phyloP scores from a whole-genome alignment of 2,113 vertebrate species.

The Tragulus kanchil region DNA sequence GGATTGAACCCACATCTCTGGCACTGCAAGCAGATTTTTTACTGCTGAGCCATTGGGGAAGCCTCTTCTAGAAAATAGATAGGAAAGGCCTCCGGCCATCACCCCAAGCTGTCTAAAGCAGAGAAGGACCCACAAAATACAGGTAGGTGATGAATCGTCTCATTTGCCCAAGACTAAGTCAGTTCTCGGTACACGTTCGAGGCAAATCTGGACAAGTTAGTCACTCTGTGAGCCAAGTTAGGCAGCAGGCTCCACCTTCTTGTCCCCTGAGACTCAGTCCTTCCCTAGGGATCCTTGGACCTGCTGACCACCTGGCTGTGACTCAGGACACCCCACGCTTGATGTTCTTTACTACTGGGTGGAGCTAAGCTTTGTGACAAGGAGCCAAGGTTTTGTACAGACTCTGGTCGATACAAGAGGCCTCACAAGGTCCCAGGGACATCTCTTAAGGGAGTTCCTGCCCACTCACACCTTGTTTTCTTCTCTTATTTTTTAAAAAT shows the following conservation, averaged over 20 bases:
- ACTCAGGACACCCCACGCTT: not conserved
- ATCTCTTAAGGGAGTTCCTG: not conserved
- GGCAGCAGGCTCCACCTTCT: not conserved
- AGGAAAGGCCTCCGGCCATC: not conserved
- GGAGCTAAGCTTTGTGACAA: not conserved
- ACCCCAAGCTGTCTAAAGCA: not conserved
- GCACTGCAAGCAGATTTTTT: too few relatives aligned
- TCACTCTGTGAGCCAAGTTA: not conserved
- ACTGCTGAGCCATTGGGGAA: too few relatives aligned
- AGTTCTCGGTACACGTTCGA: not conserved
- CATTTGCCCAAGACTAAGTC: not conserved
- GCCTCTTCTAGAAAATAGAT: too few relatives aligned
- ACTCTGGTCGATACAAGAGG: not conserved
- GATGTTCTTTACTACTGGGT: not conserved
- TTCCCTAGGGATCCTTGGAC: not conserved
- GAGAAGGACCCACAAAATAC: not conserved
- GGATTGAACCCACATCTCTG: too few relatives aligned
- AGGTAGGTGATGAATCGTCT: not conserved
- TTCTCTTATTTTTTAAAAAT: not conserved
- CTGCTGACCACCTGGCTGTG: not conserved
- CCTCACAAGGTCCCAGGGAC: fast-evolving
- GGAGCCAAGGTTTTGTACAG: not conserved
- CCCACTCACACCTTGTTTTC: not conserved
- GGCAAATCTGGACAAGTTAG: not conserved
- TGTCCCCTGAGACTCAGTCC: not conserved